Base-by-base conservation (phyloP, 2,113 vertebrate genomes). In the Phainopepla nitens region DNA sequence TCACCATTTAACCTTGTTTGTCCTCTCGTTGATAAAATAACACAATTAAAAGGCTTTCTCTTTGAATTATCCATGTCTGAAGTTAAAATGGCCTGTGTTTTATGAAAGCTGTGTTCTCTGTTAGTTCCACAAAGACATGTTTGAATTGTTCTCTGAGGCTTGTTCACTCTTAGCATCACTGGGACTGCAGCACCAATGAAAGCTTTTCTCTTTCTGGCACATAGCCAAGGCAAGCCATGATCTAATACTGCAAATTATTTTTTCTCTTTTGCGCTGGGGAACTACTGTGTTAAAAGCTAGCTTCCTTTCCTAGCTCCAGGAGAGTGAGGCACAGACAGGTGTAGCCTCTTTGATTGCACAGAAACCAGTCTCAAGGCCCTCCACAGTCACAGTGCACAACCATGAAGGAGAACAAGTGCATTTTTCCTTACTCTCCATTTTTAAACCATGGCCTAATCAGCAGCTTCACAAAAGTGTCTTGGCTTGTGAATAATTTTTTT, bases 201-300 rank as follows among this genome's bases (percentile, higher is more conserved):
- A 96, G 70, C 18, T 50, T 92, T 95, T 81, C 57, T 68, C 42
- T 86, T 62, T 27, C 76, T 97, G 97, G 97, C 91, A 49, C 31
- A 53, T 31, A 94, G 96, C 95, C 96, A 98, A 97, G 82, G 81
- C 13, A 75, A 98, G 85, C 65, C 82, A 97, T 95, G 92, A 97
- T 96, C 95, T 96, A 97, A 97, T 88, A 80, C 78, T 47, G 49
- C 82, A 96, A 94, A 96, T 97, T 94, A 96, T 97, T 96, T 97
- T 96, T 96, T 95, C 80, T 93, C 81, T 96, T 96, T 95, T 97
- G 89, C 82, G 8, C 68, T 65, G 84, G 86, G 87, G 91, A 93
- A 25, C 76, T 68, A 66, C 83, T 69, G 54, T 77, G 84, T 85
- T 94, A 86, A 95, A 96, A 97, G 79, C 82, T 29, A 36, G 71